phyloP scores from a whole-genome alignment of 1,140 invertebrate species.

The Hetaerina americana region DNA sequence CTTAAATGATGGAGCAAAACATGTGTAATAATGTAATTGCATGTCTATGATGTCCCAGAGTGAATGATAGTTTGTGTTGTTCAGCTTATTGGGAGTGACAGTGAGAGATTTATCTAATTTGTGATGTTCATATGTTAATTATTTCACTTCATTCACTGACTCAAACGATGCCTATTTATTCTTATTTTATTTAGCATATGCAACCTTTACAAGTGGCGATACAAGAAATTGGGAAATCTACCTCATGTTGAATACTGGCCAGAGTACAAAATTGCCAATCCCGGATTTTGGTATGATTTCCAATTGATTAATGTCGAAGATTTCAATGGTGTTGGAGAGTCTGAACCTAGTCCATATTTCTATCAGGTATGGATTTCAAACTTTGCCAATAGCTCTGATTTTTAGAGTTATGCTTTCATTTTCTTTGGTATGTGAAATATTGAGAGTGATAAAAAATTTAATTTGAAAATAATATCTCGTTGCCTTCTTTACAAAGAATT shows the following conservation, averaged over 20 bases:
- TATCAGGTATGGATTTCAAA: conserved; percentile 57
- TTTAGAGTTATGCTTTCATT: conserved; percentile 1
- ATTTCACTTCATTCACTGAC: no score
- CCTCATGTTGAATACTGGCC: conserved; percentile 65
- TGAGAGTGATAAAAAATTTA: background rate
- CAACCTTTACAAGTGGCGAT: conserved; percentile 94
- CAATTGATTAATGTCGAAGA: conserved; percentile 95
- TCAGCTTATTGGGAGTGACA: no score
- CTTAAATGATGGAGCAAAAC: no score
- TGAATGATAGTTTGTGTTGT: no score
- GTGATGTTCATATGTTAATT: no score
- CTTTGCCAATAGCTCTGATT: background rate
- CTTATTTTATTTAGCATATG: no score
- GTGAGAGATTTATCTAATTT: no score
- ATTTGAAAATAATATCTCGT: no score
- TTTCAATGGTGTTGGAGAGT: conserved; percentile 93
- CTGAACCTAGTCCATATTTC: conserved; percentile 96
- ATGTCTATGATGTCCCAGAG: no score
- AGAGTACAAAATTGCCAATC: conserved; percentile 82
- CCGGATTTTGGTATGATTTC: conserved; percentile 86
- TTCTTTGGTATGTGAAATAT: background rate
- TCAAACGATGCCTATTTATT: no score
- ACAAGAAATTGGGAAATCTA: conserved; percentile 88
- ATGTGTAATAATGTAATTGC: no score
- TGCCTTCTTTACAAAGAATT: conserved; percentile 50